Evolutionary conservation across 2,797 vertebrate species (phyloP), one percentile per base, ranked within the genome.

Genomic region (Cirrhinus mrigala): DNA sequence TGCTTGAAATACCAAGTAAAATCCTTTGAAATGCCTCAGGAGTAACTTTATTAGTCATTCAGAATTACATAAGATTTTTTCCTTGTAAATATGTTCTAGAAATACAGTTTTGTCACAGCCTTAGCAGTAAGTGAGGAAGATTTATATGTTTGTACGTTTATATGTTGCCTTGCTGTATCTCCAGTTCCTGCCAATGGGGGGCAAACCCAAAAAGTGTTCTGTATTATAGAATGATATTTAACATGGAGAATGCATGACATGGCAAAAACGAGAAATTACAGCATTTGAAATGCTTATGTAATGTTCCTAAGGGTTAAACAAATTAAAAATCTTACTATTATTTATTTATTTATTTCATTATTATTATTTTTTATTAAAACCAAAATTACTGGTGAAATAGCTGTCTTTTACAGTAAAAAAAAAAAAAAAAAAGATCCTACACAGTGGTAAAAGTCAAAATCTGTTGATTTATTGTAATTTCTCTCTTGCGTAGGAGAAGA

Each of bases 171-270:
- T 15, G 70, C 46, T 86, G 79, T 58, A 82, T 52, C 60, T 86
- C 70, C 85, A 69, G 37, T n/a, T 82, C 6, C 60, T 69, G 50
- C 64, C 60, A 58, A 80, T 68, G 85, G 60, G 62, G 60, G 64
- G 64, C 82, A 86, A 77, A 52, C 56, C 66, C 29, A 48, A 79
- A 52, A 73, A 79, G 50, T n/a, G 14, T 62, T 84, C 46, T 37
- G 16, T 58, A 46, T n/a, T 44, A 70, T 11, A 69, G 50, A 46
- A 70, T 66, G 16, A 66, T 54, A 56, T 68, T 75, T 46, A 44
- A 69, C 7, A 58, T 58, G 62, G 37, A 69, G 74, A 78, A 77
- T 58, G 50, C 33, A 69, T 77, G 73, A 69, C 73, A 68, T 69
- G n/a, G 69, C 48, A 84, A 75, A 75, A 83, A 52, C 5, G 14